phyloP scores from a whole-genome alignment of 2,113 vertebrate genomes.

The Phylloscopus whistleri region DNA sequence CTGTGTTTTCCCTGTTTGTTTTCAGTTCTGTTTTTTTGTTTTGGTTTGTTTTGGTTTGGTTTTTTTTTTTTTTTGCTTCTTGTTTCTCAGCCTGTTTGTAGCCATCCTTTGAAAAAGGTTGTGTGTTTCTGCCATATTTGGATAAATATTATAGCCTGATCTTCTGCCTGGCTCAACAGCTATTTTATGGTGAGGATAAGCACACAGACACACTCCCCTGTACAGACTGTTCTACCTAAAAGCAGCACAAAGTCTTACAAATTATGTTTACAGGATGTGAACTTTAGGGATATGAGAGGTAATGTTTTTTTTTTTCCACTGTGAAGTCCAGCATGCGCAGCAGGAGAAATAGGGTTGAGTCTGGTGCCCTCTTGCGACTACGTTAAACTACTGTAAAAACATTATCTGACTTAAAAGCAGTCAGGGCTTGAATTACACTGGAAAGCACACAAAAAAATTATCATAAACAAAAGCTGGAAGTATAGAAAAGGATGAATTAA shows the following conservation, averaged over 20 bases:
- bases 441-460: background rate
- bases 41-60: no score
- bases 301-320: background rate
- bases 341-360: conserved; percentile 9
- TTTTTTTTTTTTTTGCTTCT: background rate
- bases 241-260: background rate
- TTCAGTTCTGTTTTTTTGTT: background rate
- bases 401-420: fast-evolving
- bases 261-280: background rate
- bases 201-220: background rate
- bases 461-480: background rate
- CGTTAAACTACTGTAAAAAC: background rate
- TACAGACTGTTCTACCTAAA: background rate
- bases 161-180: background rate
- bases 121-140: background rate
- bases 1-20: background rate
- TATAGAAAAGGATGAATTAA: background rate
- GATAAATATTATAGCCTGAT: background rate
- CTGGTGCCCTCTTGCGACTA: conserved; percentile 58
- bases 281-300: background rate
- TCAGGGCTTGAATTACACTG: background rate
- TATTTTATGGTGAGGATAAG: background rate
- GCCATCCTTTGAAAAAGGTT: background rate
- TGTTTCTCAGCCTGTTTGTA: background rate
- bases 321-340: background rate